A percentile compares a stretch with the other conserved stretches of the same genome.
phyloP scores from a whole-genome alignment of 64 coral and sea anemone species.

The Cladopsammia gracilis region DNA sequence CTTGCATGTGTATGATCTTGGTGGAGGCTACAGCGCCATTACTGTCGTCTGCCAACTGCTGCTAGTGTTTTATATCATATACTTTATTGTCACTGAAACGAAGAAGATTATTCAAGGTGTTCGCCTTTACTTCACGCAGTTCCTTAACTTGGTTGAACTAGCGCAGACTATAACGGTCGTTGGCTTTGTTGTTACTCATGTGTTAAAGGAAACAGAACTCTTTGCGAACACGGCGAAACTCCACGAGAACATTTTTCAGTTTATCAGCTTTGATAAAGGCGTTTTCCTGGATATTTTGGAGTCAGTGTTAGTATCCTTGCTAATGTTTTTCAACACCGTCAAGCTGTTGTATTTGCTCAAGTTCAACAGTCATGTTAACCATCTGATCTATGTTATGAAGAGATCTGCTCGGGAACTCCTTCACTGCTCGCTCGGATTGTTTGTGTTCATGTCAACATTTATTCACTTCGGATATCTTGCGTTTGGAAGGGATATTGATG shows the following conservation, averaged over 20 bases:
- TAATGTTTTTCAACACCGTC: conserved; percentile 66
- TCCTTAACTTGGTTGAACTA: conserved; percentile 55
- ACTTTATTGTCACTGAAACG: conserved; percentile 23
- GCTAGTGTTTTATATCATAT: conserved; percentile 33
- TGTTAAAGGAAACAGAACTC: conserved; percentile 26
- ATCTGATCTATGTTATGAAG: conserved; percentile 19
- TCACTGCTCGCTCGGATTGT: not conserved
- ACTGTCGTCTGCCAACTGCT: conserved; percentile 42
- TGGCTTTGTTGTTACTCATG: conserved; percentile 13
- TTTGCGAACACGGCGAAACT: not conserved
- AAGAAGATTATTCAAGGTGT: not conserved
- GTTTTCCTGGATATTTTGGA: conserved; percentile 38
- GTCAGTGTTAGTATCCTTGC: conserved; percentile 12
- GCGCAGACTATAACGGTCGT: conserved; percentile 10
- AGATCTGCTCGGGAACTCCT: conserved; percentile 2
- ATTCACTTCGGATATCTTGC: conserved; percentile 30
- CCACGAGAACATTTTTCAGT: conserved; percentile 18
- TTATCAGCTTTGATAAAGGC: conserved; percentile 40
- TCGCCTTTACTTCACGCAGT: not conserved
- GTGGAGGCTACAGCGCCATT: conserved; percentile 16
- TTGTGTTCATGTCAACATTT: conserved; percentile 25
- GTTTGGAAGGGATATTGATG: conserved; percentile 17
- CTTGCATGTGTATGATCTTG: conserved; percentile 35
- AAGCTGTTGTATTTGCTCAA: conserved; percentile 35
- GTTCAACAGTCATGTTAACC: conserved; percentile 43